A percentile compares a stretch with the other conserved stretches of the same genome.
Conservation (phyloP, 2,113 vertebrate genomes). For the Cariama cristata region DNA sequence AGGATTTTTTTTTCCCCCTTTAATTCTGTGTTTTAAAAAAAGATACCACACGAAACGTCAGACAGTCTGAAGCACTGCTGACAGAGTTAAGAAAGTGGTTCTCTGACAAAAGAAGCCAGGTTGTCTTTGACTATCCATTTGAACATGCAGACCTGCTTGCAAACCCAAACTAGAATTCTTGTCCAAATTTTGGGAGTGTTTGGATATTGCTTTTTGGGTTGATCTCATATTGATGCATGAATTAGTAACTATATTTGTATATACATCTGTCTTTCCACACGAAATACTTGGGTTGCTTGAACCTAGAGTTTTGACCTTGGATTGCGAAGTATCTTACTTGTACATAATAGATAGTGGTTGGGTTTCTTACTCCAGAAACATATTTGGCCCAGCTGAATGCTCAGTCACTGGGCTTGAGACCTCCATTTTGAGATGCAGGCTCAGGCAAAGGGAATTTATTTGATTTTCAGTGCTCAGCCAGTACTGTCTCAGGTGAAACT, state of each 20-base stretch:
- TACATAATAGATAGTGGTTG: background rate
- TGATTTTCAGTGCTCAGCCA: background rate
- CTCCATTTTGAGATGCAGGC: background rate
- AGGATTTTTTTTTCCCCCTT: constrained; percentile 7
- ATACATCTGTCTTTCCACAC: background rate
- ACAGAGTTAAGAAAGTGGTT: constrained; percentile 65
- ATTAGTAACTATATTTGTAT: background rate
- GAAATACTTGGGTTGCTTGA: background rate
- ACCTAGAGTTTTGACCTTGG: background rate
- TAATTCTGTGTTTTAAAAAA: constrained; percentile 33
- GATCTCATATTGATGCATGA: background rate
- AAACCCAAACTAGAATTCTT: constrained; percentile 27
- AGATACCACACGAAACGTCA: constrained; percentile 53
- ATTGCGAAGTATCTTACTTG: background rate
- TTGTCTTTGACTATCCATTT: constrained; percentile 58
- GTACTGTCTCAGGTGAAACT: background rate
- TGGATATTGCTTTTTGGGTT: constrained; percentile 19
- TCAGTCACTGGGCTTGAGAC: background rate
- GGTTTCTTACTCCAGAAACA: background rate
- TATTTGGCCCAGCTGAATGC: background rate
- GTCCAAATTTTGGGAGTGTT: constrained; percentile 28
- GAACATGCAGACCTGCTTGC: constrained; percentile 26
- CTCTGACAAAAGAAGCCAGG: constrained; percentile 64
- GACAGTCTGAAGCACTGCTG: constrained; percentile 68
- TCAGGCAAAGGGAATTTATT: background rate